Percentiles rank a stretch among this genome's conserved stretches.
Conservation (phyloP, 2,888 invertebrate genomes). For the Andrena haemorrhoa region DNA sequence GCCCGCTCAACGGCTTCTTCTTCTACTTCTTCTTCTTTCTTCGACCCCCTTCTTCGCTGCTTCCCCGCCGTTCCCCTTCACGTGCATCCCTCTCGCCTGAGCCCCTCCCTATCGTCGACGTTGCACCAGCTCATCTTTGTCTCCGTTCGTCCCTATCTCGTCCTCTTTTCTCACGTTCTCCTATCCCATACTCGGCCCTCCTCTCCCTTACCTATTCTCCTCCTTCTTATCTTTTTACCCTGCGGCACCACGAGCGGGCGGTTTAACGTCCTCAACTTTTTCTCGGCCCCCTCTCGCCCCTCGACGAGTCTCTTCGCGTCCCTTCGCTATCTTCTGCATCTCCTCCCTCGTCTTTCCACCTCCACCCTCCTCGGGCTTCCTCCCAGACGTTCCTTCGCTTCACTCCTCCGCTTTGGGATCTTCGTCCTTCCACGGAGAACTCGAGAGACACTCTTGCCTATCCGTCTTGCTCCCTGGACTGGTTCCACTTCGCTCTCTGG, state of each 20-base stretch:
- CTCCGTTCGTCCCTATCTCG: conserved; percentile 10
- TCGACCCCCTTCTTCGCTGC: conserved; percentile 49
- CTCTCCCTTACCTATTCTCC: conserved; percentile 51
- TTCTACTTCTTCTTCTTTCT: conserved; percentile 55
- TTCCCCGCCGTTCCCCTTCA: conserved; percentile 40
- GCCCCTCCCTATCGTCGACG: conserved; percentile 23
- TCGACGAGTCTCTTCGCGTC: neutral
- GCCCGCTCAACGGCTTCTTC: conserved; percentile 63
- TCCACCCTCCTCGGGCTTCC: conserved; percentile 4
- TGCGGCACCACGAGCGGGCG: conserved; percentile 67
- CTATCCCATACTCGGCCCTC: conserved; percentile 35
- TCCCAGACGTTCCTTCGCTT: neutral
- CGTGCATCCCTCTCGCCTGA: conserved; percentile 12
- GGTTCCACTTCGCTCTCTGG: neutral
- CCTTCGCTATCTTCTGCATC: conserved; percentile 28
- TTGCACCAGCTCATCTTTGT: conserved; percentile 28
- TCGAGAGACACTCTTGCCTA: conserved; percentile 2
- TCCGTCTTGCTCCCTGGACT: conserved; percentile 19
- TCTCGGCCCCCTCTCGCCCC: conserved; percentile 43
- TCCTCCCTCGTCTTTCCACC: conserved; percentile 11
- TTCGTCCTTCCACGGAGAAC: no score
- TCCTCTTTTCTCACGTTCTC: conserved; percentile 35
- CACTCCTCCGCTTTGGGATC: neutral
- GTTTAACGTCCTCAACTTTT: conserved; percentile 72
- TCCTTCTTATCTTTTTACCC: conserved; percentile 70